Percentiles rank a stretch among this genome's conserved stretches.
Evolutionary conservation across 2,113 vertebrate species (phyloP).

Genomic region (Catagonus wagneri): DNA sequence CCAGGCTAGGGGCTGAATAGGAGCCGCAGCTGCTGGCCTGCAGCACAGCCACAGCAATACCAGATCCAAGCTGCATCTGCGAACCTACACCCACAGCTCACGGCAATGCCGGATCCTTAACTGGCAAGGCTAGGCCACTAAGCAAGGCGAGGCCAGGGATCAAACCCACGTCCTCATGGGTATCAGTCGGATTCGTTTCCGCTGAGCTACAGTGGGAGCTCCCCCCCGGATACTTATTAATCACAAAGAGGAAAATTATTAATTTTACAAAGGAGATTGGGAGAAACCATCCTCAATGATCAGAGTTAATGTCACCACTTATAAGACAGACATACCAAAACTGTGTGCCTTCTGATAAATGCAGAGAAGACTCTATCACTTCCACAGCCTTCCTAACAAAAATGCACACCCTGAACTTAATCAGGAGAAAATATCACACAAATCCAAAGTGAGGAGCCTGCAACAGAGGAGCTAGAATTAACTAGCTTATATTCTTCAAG

Average conservation of each 20-base stretch:
- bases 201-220: no score
- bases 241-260: background rate
- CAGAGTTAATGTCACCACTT: background rate
- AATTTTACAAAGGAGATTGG: background rate
- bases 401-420: background rate
- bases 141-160: no score
- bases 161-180: no score
- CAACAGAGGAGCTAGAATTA: background rate
- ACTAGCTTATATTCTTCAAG: background rate
- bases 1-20: no score
- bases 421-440: background rate
- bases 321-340: background rate
- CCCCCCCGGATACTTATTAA: background rate
- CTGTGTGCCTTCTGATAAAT: background rate
- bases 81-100: no score
- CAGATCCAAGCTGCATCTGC: no score
- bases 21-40: no score
- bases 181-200: no score
- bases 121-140: no score
- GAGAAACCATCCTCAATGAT: background rate
- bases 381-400: background rate
- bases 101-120: no score
- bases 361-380: background rate
- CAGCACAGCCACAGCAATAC: no score
- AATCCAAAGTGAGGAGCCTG: background rate